A percentile compares a stretch with the other conserved stretches of the same genome.
phyloP scores from a whole-genome alignment of 2,888 invertebrate genomes.

The Theodoxus fluviatilis region DNA sequence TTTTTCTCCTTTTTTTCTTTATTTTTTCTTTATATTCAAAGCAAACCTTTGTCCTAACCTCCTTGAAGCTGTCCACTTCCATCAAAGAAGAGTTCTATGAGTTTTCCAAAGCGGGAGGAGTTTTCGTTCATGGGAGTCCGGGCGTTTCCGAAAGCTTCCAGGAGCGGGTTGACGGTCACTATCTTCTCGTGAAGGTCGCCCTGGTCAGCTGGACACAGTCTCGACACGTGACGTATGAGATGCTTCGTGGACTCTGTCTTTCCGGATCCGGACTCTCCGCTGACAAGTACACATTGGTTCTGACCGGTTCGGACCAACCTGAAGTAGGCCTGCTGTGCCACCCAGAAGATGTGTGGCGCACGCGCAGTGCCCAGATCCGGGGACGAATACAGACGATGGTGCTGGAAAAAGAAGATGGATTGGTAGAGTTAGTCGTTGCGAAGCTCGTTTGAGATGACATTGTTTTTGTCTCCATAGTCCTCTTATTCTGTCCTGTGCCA shows the following conservation, averaged over 20 bases:
- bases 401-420: no score
- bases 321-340: no score
- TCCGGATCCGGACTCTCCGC: constrained; percentile 57
- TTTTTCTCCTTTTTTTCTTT: no score
- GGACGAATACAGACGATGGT: no score
- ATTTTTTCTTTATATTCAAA: no score
- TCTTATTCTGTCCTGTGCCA: no score
- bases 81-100: constrained; percentile 56
- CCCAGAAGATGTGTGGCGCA: constrained; percentile 24
- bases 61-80: no score
- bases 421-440: neutral
- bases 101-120: constrained; percentile 58
- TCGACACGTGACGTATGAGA: constrained; percentile 45
- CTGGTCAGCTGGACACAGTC: constrained; percentile 29
- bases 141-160: constrained; percentile 51
- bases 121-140: constrained; percentile 49
- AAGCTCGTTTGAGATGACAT: neutral
- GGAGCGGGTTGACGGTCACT: constrained; percentile 46
- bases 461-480: no score
- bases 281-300: constrained; percentile 47
- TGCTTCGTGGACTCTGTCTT: constrained; percentile 58
- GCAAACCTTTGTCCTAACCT: no score
- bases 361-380: neutral
- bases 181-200: constrained; percentile 28
- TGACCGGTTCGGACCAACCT: no score